A percentile compares a stretch with the other conserved stretches of the same genome.
Evolutionary conservation across 2,797 vertebrate genomes (phyloP).

Genomic region (Myiotriccus ornatus): DNA sequence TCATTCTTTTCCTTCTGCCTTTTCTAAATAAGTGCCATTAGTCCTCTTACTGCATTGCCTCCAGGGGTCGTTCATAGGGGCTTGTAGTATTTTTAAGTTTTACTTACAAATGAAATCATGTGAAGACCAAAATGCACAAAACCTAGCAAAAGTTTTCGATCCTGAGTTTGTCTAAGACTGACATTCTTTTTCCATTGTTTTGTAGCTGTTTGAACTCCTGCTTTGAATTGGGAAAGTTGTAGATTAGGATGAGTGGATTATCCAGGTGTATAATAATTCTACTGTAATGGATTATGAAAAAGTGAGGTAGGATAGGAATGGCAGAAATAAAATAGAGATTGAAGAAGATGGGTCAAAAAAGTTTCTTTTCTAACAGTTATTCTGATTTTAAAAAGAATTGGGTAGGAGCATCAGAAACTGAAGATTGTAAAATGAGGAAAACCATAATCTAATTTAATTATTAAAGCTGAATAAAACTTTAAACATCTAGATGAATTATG

Average conservation of each 20-base stretch:
- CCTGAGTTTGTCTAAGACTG: background rate
- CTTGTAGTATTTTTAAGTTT: background rate
- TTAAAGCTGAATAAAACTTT: background rate
- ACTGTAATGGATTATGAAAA: background rate
- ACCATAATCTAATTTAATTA: background rate
- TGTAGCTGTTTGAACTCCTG: background rate
- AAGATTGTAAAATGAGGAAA: background rate
- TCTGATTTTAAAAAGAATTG: background rate
- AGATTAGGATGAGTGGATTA: background rate
- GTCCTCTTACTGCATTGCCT: background rate
- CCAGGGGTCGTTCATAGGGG: accelerated
- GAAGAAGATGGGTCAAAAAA: background rate
- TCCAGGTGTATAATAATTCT: background rate
- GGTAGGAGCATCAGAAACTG: background rate
- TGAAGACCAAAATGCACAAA: background rate
- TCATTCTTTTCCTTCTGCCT: background rate
- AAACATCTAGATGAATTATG: background rate
- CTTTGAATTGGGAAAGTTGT: background rate
- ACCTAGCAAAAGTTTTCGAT: background rate
- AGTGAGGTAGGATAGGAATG: background rate
- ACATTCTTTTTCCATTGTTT: background rate
- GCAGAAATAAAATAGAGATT: background rate
- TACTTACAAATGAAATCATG: background rate
- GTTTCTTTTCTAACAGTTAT: background rate
- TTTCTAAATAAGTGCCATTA: background rate